phyloP scores from a whole-genome alignment of 2,113 vertebrate species.

The Plestiodon gilberti region DNA sequence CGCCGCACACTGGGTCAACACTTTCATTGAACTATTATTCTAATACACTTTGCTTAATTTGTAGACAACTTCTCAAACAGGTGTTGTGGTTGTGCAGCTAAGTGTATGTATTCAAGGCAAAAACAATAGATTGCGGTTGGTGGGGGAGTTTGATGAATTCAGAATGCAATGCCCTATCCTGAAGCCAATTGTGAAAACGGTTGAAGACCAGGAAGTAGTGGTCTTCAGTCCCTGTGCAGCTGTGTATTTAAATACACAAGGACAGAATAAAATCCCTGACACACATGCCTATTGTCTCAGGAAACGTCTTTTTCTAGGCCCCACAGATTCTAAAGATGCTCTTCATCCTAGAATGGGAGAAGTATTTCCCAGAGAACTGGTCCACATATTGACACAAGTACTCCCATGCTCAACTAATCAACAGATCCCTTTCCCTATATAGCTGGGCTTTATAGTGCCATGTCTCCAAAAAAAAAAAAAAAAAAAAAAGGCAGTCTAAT shows the following conservation, averaged over 20 bases:
- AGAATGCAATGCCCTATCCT: background rate
- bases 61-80: background rate
- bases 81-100: background rate
- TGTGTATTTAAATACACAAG: background rate
- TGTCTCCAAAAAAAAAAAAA: background rate
- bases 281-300: background rate
- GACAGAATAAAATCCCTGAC: background rate
- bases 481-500: background rate
- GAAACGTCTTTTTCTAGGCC: no score
- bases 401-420: background rate
- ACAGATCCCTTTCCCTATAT: background rate
- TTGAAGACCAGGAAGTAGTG: background rate
- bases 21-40: no score
- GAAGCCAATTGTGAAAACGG: background rate
- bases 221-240: background rate
- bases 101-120: background rate
- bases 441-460: background rate
- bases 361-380: no score
- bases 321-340: background rate
- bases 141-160: background rate
- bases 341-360: background rate
- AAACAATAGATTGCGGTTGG: background rate
- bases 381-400: background rate
- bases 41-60: background rate
- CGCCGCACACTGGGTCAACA: no score